phyloP scores from a whole-genome alignment of 1,140 invertebrate species.

The Nixonia krombeini region DNA sequence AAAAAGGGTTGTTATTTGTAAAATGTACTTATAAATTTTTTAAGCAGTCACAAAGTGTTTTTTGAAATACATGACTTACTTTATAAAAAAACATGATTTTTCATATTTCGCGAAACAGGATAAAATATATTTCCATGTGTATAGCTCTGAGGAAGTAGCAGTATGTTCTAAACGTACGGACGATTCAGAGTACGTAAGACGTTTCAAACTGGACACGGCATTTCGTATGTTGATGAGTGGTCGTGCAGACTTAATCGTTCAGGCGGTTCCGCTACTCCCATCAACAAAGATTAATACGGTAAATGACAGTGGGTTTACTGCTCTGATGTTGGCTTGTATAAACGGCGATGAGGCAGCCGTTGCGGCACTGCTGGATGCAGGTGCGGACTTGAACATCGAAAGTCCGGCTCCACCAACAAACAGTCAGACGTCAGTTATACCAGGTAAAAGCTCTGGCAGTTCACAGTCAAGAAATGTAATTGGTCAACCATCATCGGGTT shows the following conservation, averaged over 20 bases:
- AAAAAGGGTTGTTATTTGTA: not conserved
- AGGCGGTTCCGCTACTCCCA: slow-evolving; percentile 83
- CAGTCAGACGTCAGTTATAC: slow-evolving; percentile 48
- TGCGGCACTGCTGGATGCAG: slow-evolving; percentile 80
- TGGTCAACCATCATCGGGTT: slow-evolving; percentile 38
- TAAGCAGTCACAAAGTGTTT: too few relatives aligned
- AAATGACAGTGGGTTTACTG: slow-evolving; percentile 84
- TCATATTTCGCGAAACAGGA: too few relatives aligned
- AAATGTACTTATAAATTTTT: not conserved
- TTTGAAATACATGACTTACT: too few relatives aligned
- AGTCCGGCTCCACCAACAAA: slow-evolving; percentile 70
- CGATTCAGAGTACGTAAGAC: slow-evolving; percentile 73
- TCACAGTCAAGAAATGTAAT: slow-evolving; percentile 33
- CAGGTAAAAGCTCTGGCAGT: slow-evolving; percentile 37
- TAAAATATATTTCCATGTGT: too few relatives aligned
- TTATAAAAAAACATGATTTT: too few relatives aligned
- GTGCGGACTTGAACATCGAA: slow-evolving; percentile 82
- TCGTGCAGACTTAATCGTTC: slow-evolving; percentile 82
- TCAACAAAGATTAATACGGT: slow-evolving; percentile 81
- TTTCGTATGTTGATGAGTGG: slow-evolving; percentile 86
- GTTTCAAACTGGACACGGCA: slow-evolving; percentile 82
- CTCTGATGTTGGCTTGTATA: slow-evolving; percentile 85
- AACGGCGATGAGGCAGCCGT: slow-evolving; percentile 85
- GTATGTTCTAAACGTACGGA: slow-evolving; percentile 70
- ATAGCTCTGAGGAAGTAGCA: slow-evolving; percentile 71